Evolutionary conservation across 92 coral and sea anemone species (phyloP).

Genomic region (Zoanthus sociatus): DNA sequence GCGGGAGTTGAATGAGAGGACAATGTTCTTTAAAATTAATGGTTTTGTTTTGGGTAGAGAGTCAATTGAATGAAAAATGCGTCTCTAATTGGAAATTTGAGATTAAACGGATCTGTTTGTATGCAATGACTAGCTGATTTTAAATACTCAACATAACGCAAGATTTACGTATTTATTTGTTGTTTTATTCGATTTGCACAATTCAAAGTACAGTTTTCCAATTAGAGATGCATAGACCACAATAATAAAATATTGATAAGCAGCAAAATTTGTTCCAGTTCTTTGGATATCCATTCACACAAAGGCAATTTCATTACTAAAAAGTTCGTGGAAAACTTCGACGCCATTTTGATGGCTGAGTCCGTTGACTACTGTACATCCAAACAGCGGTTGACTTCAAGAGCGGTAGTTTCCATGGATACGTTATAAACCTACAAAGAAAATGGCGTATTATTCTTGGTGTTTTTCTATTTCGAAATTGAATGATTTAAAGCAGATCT

Average conservation of each 20-base stretch:
- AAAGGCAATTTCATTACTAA: conserved; percentile 15
- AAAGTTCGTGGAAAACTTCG: background rate
- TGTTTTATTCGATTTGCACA: conserved; percentile 31
- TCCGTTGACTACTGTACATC: conserved; percentile 9
- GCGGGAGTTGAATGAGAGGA: conserved; percentile 35
- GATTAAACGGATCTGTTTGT: conserved; percentile 10
- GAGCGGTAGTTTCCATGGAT: conserved; percentile 36
- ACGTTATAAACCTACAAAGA: conserved; percentile 19
- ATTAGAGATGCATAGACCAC: conserved; percentile 14
- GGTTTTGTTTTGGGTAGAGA: background rate
- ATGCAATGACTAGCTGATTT: background rate
- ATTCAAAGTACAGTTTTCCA: conserved; percentile 20
- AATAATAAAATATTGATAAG: background rate
- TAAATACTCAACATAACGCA: conserved; percentile 8
- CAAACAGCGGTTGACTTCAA: conserved; percentile 36
- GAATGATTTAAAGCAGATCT: background rate
- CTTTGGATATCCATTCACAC: background rate
- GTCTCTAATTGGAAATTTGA: conserved; percentile 24
- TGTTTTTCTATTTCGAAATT: background rate
- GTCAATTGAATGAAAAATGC: background rate
- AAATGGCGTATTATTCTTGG: conserved; percentile 15
- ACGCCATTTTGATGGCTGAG: conserved; percentile 20
- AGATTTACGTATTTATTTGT: conserved; percentile 14
- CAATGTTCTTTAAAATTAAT: conserved; percentile 23
- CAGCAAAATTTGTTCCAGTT: conserved; percentile 9